Evolutionary conservation across 2,888 invertebrate genomes (phyloP), one percentile per base, ranked within the genome.

Genomic region (Heliothis peltigera): DNA sequence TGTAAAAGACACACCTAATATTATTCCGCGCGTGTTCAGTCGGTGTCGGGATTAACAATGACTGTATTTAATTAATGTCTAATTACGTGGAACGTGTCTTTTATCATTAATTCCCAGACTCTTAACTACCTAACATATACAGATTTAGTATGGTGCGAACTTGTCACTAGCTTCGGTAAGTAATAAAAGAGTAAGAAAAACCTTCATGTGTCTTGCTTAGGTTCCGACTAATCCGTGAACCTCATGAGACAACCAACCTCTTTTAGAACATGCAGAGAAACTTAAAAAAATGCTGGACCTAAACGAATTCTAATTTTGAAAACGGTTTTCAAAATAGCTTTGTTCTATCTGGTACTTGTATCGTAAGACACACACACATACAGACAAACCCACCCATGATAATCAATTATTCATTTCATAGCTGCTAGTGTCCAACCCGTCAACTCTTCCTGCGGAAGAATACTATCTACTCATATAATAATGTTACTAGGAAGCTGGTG

Each of bases 391-490:
- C 10, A 10, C 10, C 10, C 12, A 35, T 25, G 6, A 4, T 35
- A 35, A 35, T 15, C 15, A 32, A 19, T 49, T 47, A 67, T 60
- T 55, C 70, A 35, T 43, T n/a, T n/a, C 39, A 39, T 39, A 32
- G 10, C n/a, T 32, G 39, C 35, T n/a, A 18, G 32, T 1, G 6
- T 32, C 21, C n/a, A 28, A 46, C 46, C 39, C 49, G 61, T 55
- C 69, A 49, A 19, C 18, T 53, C 32, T 58, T 72, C 64, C 74
- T 59, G 57, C 55, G 77, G 60, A 75, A 67, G 52, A 0, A 19
- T 39, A 25, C n/a, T 25, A 67, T 21, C 15, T 12, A 21, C 10
- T 62, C n/a, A n/a, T n/a, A n/a, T n/a, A 22, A 19, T 42, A 60
- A 67, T 64, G 18, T 52, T 53, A 55, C 62, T 54, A 46, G 54